Conservation (phyloP, 2,113 vertebrate genomes). For the Forbesichthys papilliferus region DNA sequence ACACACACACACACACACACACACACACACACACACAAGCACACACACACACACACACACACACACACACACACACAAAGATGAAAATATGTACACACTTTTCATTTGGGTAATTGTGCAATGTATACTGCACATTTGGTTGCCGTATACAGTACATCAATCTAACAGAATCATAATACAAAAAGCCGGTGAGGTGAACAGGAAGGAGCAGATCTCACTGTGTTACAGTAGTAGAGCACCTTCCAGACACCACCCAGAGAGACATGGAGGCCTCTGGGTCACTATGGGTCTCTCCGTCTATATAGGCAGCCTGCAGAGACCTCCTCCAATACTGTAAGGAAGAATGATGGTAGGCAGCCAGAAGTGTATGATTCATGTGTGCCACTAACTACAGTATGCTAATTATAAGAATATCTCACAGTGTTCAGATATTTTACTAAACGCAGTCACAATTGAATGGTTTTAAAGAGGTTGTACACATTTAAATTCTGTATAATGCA, state of each 20-base stretch:
- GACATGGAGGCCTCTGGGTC: conserved; percentile 18
- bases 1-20: conserved; percentile 5
- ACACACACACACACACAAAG: conserved; percentile 5
- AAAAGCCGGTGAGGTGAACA: conserved; percentile 11
- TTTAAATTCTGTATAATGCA: not conserved
- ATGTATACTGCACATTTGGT: too few relatives aligned
- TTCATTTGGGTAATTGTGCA: too few relatives aligned
- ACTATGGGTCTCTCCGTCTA: conserved; percentile 45
- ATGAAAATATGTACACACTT: not conserved
- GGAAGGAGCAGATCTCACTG: conserved; percentile 4
- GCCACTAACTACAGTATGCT: too few relatives aligned
- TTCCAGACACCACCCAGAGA: conserved; percentile 1
- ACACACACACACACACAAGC: not conserved
- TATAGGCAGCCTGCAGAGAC: conserved; percentile 29
- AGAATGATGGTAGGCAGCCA: not conserved
- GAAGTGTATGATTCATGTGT: not conserved
- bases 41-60: not conserved
- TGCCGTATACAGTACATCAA: too few relatives aligned
- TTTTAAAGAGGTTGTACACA: not conserved
- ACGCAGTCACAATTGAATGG: not conserved
- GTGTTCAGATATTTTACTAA: too few relatives aligned
- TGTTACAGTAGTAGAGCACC: conserved; percentile 12
- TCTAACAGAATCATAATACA: too few relatives aligned
- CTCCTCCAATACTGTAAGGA: conserved; percentile 16
- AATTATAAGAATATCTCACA: too few relatives aligned